Evolutionary conservation across 2,888 invertebrate genomes (phyloP).

Genomic region (Stenoptilia bipunctidactyla): DNA sequence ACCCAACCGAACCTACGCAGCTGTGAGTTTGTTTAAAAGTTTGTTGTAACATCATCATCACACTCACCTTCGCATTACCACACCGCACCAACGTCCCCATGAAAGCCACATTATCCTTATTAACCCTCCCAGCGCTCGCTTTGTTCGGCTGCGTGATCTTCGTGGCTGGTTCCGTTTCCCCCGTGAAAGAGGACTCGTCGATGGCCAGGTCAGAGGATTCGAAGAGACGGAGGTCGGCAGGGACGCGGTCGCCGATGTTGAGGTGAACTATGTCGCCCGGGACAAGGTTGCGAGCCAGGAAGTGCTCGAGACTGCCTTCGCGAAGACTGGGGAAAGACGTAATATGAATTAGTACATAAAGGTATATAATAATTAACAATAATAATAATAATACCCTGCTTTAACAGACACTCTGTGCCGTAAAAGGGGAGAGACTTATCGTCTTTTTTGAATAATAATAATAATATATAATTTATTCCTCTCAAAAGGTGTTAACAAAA

Average conservation of each 20-base stretch:
- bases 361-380: no score
- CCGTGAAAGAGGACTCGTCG: constrained; percentile 98
- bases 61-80: constrained; percentile 91
- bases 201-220: constrained; percentile 93
- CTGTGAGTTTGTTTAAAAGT: no score
- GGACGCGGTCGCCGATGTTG: constrained; percentile 95
- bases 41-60: no score
- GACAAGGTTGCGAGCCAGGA: constrained; percentile 94
- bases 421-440: no score
- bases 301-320: constrained; percentile 88
- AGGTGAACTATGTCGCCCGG: constrained; percentile 96
- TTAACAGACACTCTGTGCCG: no score
- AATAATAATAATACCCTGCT: no score
- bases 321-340: constrained; percentile 75
- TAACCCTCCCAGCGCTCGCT: constrained; percentile 75
- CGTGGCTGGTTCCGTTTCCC: constrained; percentile 94
- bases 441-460: no score
- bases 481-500: no score
- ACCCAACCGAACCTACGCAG: no score
- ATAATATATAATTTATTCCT: no score
- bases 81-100: constrained; percentile 98
- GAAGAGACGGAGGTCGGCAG: constrained; percentile 95
- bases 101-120: constrained; percentile 91
- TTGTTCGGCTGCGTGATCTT: constrained; percentile 79
- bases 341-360: no score